These are phyloP conservation scores for Turritopsis rubra DNA, from an alignment of 30 jellyfish, hydroid and myxozoan species.

Conservation along the genomic window DNA sequence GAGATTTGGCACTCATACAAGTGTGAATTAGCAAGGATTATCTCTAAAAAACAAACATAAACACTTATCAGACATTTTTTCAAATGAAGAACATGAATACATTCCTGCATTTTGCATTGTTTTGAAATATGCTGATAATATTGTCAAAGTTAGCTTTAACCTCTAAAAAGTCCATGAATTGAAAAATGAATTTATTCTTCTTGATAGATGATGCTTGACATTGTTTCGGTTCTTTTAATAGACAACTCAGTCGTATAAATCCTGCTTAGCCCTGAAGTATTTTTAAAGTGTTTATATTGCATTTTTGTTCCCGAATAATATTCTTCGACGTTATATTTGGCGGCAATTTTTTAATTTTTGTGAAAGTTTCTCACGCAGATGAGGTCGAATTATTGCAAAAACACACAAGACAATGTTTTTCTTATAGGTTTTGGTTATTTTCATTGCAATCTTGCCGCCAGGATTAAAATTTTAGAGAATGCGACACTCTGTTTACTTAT, in stretches of 20 bases:
- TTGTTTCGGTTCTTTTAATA: background rate
- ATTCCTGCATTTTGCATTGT: background rate
- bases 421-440: conserved; percentile 7
- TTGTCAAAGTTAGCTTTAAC: background rate
- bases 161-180: background rate
- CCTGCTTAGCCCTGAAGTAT: background rate
- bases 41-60: background rate
- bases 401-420: conserved; percentile 10
- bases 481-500: conserved; percentile 1
- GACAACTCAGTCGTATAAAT: background rate
- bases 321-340: background rate
- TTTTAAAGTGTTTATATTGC: background rate
- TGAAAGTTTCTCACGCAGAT: conserved; percentile 19
- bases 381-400: background rate
- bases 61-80: too few relatives aligned
- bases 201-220: background rate
- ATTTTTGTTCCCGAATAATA: background rate
- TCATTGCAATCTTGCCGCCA: conserved; percentile 17
- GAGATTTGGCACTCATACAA: background rate
- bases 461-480: conserved; percentile 14
- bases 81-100: background rate
- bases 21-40: background rate
- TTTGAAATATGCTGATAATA: too few relatives aligned
- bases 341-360: conserved; percentile 5
- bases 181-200: background rate